Conservation (phyloP, 2,797 vertebrate genomes). For the Perodicticus potto region DNA sequence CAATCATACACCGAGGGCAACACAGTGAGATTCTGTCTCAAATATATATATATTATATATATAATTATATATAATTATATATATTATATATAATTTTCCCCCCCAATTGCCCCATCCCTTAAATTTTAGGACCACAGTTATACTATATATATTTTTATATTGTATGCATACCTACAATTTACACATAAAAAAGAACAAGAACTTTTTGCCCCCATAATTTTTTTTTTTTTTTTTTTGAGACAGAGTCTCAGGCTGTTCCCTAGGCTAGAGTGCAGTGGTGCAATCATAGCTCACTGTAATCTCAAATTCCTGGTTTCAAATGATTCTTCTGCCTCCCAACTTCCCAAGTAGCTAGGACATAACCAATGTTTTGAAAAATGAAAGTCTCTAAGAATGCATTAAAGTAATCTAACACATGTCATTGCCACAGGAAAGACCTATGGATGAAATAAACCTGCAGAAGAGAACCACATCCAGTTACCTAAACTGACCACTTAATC, state of each 20-base stretch:
- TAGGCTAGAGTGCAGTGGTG: not conserved
- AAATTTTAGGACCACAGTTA: constrained; percentile 30
- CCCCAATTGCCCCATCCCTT: not conserved
- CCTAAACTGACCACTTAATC: constrained; percentile 37
- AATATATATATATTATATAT: not conserved
- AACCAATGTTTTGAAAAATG: constrained; percentile 54
- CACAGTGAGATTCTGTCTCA: no score
- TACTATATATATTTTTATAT: not conserved
- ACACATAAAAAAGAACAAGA: not conserved
- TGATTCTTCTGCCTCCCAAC: not conserved
- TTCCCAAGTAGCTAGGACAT: not conserved
- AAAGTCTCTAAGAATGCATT: not conserved
- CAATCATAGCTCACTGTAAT: not conserved
- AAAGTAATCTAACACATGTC: not conserved
- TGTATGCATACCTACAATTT: not conserved
- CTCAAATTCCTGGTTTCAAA: not conserved
- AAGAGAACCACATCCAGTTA: constrained; percentile 31
- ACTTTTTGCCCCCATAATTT: not conserved
- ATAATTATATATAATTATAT: no score
- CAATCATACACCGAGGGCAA: not conserved
- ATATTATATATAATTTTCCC: no score
- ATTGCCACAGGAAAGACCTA: not conserved
- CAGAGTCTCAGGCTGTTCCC: not conserved
- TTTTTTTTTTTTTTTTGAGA: no score
- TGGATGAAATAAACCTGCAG: constrained; percentile 47